Percentiles rank a stretch among this genome's conserved stretches.
These are phyloP conservation scores for Ataeniobius toweri DNA, from an alignment of 2,797 vertebrate genomes.

Conservation along the genomic window DNA sequence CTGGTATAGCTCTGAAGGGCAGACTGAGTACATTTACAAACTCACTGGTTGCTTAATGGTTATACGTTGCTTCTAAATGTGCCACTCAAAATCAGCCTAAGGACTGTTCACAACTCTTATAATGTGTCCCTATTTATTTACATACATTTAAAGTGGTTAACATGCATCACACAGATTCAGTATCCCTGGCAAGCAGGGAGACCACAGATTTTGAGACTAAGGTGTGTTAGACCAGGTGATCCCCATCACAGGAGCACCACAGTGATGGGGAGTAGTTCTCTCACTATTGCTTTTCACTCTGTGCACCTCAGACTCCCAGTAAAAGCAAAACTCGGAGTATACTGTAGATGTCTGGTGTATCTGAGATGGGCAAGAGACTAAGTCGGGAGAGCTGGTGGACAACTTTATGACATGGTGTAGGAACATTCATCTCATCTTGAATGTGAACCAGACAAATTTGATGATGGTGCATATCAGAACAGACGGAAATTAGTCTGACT, in stretches of 20 bases:
- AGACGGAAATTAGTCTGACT: not conserved
- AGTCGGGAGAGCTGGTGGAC: not conserved
- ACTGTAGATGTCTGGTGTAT: not conserved
- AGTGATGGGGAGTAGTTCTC: not conserved
- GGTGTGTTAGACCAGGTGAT: not conserved
- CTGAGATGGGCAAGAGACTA: not conserved
- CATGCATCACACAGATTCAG: not conserved
- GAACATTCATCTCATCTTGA: not conserved
- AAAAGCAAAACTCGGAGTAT: not conserved
- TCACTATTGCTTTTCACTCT: not conserved
- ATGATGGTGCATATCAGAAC: not conserved
- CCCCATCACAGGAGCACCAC: not conserved
- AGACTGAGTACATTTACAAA: slow-evolving; percentile 38
- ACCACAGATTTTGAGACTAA: not conserved
- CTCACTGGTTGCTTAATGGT: slow-evolving; percentile 53
- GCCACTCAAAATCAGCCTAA: slow-evolving; percentile 38
- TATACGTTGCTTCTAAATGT: slow-evolving; percentile 21
- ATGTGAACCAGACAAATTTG: not conserved
- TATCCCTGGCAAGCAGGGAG: not conserved
- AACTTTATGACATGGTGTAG: not conserved
- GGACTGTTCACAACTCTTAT: not conserved
- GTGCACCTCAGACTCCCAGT: not conserved
- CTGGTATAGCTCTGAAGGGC: slow-evolving; percentile 13
- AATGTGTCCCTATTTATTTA: slow-evolving; percentile 1
- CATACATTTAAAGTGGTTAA: not conserved